Base-by-base conservation (phyloP, 2,888 invertebrate species). In the Allacma fusca region DNA sequence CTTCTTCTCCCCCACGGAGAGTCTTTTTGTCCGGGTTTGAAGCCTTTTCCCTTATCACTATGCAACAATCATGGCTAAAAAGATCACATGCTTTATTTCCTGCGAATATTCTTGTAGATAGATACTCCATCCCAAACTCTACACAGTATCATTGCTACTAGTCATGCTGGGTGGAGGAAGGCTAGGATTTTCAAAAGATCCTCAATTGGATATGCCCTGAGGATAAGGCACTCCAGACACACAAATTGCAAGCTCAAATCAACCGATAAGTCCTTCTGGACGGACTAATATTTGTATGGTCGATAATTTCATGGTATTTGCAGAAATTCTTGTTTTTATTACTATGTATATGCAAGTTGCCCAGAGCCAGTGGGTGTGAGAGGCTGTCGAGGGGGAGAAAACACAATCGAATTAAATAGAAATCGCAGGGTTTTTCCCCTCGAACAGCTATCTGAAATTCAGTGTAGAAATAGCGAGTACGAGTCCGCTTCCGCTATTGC, bases 161-260 rank as follows among this genome's bases (percentile, higher is more conserved):
- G 34, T 34, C 34, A 34, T 34, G 34, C 9, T 34, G 34, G 9
- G 34, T 34, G 9, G 34, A 34, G 9, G 34, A 34, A 34, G 34
- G 34, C 34, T 34, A 34, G 34, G 34, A 34, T 34, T 34, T 9
- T 34, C 4, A 9, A 34, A 9, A 34, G 9, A 34, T 4, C 5
- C 34, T 34, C 9, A 34, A 34, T 34, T 34, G 50, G n/a, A 50
- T 2, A 50, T 19, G 16, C 50, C 50, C 50, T 50, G 50, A n/a
- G n/a, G 50, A 50, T n/a, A 34, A 34, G 9, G 34, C 34, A 34
- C 5, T 34, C 4, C 5, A 34, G 34, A 16, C 2, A 50, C 16
- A 50, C 50, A 50, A 50, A 50, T 50, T 50, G 50, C 50, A 50
- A 50, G 16, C 50, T 50, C 50, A 50, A 50, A 50, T 16, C 19